phyloP scores from a whole-genome alignment of 2,113 vertebrate species.

The Phalacrocorax carbo region DNA sequence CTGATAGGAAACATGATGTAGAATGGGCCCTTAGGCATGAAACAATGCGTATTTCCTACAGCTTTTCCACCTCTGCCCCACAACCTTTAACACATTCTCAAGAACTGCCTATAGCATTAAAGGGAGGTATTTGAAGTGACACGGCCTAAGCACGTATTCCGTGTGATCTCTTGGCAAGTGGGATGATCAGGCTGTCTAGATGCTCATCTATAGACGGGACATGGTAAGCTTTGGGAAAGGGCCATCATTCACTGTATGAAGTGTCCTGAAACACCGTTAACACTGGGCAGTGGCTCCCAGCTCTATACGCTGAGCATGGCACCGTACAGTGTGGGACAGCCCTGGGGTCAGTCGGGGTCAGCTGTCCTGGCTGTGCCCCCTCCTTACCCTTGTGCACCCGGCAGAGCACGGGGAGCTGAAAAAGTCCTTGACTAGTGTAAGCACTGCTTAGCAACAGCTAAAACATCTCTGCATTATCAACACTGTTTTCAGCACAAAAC shows the following conservation, averaged over 20 bases:
- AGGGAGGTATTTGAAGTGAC: neutral
- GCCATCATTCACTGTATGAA: neutral
- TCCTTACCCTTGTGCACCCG: too few relatives aligned
- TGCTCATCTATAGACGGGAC: neutral
- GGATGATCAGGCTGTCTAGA: neutral
- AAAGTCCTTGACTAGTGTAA: too few relatives aligned
- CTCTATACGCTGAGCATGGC: too few relatives aligned
- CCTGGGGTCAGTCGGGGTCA: too few relatives aligned
- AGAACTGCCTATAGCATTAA: neutral
- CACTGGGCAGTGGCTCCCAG: neutral
- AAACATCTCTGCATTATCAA: too few relatives aligned
- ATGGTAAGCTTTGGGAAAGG: neutral
- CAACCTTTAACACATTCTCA: neutral
- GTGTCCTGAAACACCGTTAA: neutral
- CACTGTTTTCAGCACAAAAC: too few relatives aligned
- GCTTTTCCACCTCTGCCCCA: neutral
- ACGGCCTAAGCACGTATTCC: neutral
- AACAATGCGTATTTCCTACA: constrained; percentile 49
- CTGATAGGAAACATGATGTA: constrained; percentile 11
- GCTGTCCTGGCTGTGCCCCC: too few relatives aligned
- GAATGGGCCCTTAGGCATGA: neutral
- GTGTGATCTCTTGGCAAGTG: neutral
- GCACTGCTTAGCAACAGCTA: too few relatives aligned
- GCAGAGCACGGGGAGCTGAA: too few relatives aligned
- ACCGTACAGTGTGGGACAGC: too few relatives aligned